These are phyloP conservation scores for Cynaeus angustus DNA, from an alignment of 2,888 invertebrate genomes.

Conservation along the genomic window DNA sequence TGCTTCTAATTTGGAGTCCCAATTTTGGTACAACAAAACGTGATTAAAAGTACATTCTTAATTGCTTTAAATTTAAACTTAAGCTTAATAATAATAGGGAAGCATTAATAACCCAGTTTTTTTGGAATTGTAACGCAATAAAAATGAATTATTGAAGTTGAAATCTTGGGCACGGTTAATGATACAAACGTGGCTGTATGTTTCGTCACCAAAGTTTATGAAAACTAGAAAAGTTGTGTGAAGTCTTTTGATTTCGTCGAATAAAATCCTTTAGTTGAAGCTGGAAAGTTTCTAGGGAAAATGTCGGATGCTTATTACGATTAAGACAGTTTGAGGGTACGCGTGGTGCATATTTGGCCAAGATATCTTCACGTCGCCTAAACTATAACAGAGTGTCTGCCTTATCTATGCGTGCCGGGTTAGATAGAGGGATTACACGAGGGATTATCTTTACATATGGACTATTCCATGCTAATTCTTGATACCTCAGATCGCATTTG, in stretches of 20 bases:
- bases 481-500: conserved; percentile 52
- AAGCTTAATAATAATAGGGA: conserved; percentile 1
- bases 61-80: background rate
- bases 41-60: background rate
- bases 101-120: background rate
- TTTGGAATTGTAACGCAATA: background rate
- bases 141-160: too few species aligned
- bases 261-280: conserved; percentile 7
- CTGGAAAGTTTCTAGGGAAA: background rate
- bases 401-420: conserved; percentile 59
- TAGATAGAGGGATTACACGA: conserved; percentile 68
- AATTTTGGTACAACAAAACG: conserved; percentile 7
- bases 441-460: conserved; percentile 71
- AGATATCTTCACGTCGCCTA: conserved; percentile 48
- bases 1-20: conserved; percentile 10
- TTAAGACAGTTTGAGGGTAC: conserved; percentile 45
- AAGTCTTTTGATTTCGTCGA: conserved; percentile 15
- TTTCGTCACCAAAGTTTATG: too few species aligned
- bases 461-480: conserved; percentile 68
- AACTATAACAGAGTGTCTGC: conserved; percentile 45
- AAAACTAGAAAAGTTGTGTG: background rate
- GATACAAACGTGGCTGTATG: too few species aligned
- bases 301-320: conserved; percentile 48
- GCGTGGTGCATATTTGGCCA: conserved; percentile 43
- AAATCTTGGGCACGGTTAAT: too few species aligned